Evolutionary conservation across 2,113 vertebrate genomes (phyloP).

Genomic region (Pholis gunnellus): DNA sequence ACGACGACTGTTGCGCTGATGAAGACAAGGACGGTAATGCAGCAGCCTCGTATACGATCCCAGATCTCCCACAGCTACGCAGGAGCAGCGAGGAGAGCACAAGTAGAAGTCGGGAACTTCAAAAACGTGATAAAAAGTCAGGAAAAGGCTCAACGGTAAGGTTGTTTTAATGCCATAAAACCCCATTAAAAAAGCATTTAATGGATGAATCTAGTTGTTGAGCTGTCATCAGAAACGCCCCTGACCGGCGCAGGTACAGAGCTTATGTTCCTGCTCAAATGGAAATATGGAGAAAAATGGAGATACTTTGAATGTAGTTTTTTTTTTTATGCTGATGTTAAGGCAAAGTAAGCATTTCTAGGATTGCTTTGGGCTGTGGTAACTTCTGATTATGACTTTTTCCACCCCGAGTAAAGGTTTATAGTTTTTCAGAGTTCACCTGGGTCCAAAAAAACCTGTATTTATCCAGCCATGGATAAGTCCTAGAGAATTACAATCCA

Average conservation of each 20-base stretch:
- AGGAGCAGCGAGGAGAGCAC: background rate
- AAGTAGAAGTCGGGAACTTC: background rate
- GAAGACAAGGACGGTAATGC: background rate
- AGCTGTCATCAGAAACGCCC: background rate
- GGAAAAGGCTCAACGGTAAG: conserved; percentile 17
- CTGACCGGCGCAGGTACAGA: background rate
- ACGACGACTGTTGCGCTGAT: background rate
- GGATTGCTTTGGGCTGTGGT: no score
- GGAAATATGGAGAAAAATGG: no score
- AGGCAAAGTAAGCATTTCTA: background rate
- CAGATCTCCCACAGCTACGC: background rate
- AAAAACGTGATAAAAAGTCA: background rate
- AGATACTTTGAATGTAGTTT: background rate
- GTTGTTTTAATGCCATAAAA: background rate
- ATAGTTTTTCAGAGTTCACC: no score
- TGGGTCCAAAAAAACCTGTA: background rate
- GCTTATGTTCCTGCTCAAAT: background rate
- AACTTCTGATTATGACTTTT: no score
- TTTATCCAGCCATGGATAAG: no score
- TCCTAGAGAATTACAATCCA: background rate
- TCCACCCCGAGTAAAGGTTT: no score
- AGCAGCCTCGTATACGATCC: background rate
- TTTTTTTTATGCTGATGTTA: background rate
- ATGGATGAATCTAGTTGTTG: no score
- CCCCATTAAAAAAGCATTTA: no score